Percentiles rank a stretch among this genome's conserved stretches.
phyloP scores from a whole-genome alignment of 2,888 invertebrate genomes.

The Cecidostiba fungosa region DNA sequence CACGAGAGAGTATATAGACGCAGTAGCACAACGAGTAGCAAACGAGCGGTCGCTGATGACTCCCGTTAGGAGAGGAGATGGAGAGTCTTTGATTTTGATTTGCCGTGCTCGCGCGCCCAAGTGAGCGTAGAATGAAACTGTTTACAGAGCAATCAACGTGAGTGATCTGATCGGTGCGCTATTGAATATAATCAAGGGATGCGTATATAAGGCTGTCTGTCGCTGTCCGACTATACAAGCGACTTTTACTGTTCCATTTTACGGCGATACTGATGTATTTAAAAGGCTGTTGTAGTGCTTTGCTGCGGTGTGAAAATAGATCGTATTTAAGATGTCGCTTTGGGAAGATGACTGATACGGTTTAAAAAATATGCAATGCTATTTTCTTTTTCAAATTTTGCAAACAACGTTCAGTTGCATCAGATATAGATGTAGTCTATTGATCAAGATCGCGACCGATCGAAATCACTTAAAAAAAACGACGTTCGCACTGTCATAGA shows the following conservation, averaged over 20 bases:
- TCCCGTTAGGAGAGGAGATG: slow-evolving; percentile 59
- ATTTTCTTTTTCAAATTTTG: no score
- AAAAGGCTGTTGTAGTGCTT: not conserved
- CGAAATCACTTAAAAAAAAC: slow-evolving; percentile 45
- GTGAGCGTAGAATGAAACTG: slow-evolving; percentile 57
- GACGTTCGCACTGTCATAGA: slow-evolving; percentile 37
- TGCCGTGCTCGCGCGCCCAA: slow-evolving; percentile 13
- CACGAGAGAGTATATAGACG: not conserved
- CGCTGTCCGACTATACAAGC: not conserved
- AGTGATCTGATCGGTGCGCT: slow-evolving; percentile 57
- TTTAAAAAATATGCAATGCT: no score
- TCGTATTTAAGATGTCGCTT: not conserved
- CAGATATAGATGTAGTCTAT: not conserved
- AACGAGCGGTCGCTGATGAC: slow-evolving; percentile 52
- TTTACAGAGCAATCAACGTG: slow-evolving; percentile 60
- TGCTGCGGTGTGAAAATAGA: not conserved
- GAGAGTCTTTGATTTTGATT: slow-evolving; percentile 59
- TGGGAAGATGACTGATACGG: not conserved
- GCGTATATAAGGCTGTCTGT: not conserved
- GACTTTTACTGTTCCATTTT: not conserved
- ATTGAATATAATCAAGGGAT: slow-evolving; percentile 53
- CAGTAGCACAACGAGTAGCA: slow-evolving; percentile 32
- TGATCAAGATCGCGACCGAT: slow-evolving; percentile 6
- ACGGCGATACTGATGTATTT: not conserved
- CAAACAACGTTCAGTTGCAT: no score